Percentiles rank a stretch among this genome's conserved stretches.
phyloP scores from a whole-genome alignment of 2,797 vertebrate species.

The Hemitrygon akajei region DNA sequence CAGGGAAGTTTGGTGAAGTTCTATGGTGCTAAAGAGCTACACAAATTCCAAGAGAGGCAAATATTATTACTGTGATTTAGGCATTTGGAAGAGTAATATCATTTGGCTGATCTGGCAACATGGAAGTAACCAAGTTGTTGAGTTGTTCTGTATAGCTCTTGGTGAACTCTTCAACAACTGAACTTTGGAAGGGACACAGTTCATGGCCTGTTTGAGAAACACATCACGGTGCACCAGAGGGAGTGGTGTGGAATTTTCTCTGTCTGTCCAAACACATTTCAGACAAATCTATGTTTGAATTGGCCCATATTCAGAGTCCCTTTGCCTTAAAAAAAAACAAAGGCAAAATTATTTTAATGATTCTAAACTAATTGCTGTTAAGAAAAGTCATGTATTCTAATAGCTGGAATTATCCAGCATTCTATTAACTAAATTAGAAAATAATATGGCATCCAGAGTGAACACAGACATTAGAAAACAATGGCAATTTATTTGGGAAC shows the following conservation, averaged over 20 bases:
- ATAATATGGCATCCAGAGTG: slow-evolving; percentile 75
- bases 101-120: not conserved
- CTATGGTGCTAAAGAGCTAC: not conserved
- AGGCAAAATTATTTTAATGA: slow-evolving; percentile 30
- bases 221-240: slow-evolving; percentile 20
- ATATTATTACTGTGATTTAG: not conserved
- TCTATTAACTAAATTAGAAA: slow-evolving; percentile 62
- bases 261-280: slow-evolving; percentile 38
- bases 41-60: not conserved
- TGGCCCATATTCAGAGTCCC: slow-evolving; percentile 24
- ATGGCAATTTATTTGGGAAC: slow-evolving; percentile 67
- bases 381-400: slow-evolving; percentile 20
- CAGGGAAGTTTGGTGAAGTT: not conserved
- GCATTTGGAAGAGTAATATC: not conserved
- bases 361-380: slow-evolving; percentile 21
- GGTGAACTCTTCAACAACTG: slow-evolving; percentile 32
- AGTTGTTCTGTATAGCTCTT: slow-evolving; percentile 13
- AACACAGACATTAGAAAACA: slow-evolving; percentile 61
- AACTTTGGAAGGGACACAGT: slow-evolving; percentile 36
- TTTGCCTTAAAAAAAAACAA: slow-evolving; percentile 33
- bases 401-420: slow-evolving; percentile 38
- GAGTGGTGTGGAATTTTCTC: slow-evolving; percentile 35
- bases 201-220: slow-evolving; percentile 37
- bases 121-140: slow-evolving; percentile 6
- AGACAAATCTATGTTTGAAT: slow-evolving; percentile 36